phyloP scores from a whole-genome alignment of 2,113 vertebrate genomes.

The Laticauda laticaudata region DNA sequence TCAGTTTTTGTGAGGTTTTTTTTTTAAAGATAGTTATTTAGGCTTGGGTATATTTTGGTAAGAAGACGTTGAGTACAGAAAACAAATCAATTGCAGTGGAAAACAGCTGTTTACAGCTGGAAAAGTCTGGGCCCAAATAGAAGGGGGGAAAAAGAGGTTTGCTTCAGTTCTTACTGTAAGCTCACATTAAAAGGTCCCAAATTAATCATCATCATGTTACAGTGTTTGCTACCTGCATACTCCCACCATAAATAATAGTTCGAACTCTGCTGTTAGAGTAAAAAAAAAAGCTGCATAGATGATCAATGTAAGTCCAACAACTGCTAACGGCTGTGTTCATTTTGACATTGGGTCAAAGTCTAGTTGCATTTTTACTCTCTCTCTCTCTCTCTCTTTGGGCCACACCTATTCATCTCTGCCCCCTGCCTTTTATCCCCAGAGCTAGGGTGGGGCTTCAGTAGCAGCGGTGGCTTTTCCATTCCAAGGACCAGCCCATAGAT shows the following conservation, averaged over 20 bases:
- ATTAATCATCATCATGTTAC: not conserved
- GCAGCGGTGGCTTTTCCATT: too few species aligned
- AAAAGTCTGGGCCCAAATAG: not conserved
- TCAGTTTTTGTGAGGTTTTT: not conserved
- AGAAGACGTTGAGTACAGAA: not conserved
- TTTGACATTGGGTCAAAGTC: not conserved
- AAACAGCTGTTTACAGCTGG: not conserved
- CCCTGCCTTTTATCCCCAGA: too few species aligned
- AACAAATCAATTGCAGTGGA: not conserved
- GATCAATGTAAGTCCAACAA: not conserved
- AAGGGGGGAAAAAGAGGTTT: not conserved
- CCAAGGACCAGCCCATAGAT: too few species aligned
- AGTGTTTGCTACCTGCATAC: not conserved
- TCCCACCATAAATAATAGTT: not conserved
- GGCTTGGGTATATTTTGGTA: not conserved
- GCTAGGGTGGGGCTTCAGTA: too few species aligned
- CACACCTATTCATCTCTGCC: too few species aligned
- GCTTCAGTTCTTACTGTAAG: not conserved
- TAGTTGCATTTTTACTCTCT: not conserved
- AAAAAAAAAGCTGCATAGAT: not conserved
- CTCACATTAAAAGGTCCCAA: not conserved
- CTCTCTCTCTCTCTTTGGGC: too few species aligned
- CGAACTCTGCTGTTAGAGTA: not conserved
- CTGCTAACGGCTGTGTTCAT: not conserved
- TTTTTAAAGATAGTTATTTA: not conserved